phyloP scores from a whole-genome alignment of 2,113 vertebrate species.

The Urocynchramus pylzowi region DNA sequence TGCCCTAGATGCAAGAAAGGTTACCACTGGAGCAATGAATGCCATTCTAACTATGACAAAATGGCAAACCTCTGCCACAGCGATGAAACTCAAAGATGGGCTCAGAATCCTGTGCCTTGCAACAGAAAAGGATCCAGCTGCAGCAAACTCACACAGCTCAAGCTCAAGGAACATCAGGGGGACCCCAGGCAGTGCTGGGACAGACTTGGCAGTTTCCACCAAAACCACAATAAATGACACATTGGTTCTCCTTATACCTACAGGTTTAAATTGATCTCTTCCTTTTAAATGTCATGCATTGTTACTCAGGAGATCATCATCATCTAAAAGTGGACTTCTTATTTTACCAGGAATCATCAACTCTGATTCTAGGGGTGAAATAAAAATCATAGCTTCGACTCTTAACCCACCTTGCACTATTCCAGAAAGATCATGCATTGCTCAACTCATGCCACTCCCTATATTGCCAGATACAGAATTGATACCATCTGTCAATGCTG shows the following conservation, averaged over 20 bases:
- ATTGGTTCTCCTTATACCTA: background rate
- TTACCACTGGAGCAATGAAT: background rate
- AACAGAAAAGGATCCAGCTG: background rate
- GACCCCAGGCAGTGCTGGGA: background rate
- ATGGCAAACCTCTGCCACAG: background rate
- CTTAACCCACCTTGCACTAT: background rate
- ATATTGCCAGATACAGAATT: accelerated
- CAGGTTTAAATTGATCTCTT: background rate
- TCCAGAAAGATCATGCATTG: background rate
- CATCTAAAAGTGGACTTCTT: background rate
- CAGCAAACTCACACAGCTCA: background rate
- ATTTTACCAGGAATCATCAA: background rate
- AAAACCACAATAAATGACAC: background rate
- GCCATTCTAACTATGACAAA: background rate
- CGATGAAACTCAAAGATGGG: background rate
- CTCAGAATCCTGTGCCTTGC: accelerated
- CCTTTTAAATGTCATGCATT: background rate
- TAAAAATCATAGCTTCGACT: background rate
- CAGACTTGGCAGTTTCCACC: background rate
- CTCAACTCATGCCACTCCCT: background rate
- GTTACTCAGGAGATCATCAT: background rate
- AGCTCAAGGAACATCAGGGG: background rate
- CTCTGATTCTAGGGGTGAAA: background rate
- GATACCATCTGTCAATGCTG: background rate
- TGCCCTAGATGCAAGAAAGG: background rate